Conservation (phyloP, 2,113 vertebrate genomes). For the Phylloscopus whistleri region DNA sequence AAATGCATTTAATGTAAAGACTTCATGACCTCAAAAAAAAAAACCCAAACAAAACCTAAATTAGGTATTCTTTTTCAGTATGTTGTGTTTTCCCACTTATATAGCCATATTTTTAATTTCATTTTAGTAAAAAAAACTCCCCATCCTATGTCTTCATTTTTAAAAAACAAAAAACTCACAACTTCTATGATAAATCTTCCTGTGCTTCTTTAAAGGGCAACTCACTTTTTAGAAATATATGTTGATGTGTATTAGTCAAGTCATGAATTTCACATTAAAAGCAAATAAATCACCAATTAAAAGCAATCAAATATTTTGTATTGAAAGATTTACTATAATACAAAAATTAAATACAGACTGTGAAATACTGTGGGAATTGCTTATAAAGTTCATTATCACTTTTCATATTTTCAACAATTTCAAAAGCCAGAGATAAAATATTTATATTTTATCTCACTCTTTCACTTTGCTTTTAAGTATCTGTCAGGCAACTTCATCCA, state of each 20-base stretch:
- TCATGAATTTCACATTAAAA: neutral
- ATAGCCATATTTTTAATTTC: neutral
- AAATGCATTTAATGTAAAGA: neutral
- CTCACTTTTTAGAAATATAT: neutral
- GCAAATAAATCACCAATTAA: conserved; percentile 8
- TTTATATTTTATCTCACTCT: neutral
- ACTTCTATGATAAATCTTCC: neutral
- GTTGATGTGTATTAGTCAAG: neutral
- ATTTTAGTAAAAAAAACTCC: neutral
- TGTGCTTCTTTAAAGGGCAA: neutral
- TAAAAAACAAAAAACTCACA: neutral
- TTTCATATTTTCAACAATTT: conserved; percentile 35
- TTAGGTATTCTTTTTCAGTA: neutral
- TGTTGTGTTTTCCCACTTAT: neutral
- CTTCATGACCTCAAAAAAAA: neutral
- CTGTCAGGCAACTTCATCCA: conserved; percentile 4
- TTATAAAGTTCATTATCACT: conserved; percentile 31
- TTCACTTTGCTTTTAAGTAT: conserved; percentile 1
- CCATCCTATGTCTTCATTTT: neutral
- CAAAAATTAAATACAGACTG: conserved; percentile 3
- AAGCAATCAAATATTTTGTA: neutral
- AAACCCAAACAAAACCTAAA: neutral
- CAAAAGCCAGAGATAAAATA: neutral
- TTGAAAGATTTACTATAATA: neutral
- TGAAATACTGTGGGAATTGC: neutral